Percentiles rank a stretch among this genome's conserved stretches.
phyloP scores from a whole-genome alignment of 2,888 invertebrate genomes.

The Cephus rjabovi region DNA sequence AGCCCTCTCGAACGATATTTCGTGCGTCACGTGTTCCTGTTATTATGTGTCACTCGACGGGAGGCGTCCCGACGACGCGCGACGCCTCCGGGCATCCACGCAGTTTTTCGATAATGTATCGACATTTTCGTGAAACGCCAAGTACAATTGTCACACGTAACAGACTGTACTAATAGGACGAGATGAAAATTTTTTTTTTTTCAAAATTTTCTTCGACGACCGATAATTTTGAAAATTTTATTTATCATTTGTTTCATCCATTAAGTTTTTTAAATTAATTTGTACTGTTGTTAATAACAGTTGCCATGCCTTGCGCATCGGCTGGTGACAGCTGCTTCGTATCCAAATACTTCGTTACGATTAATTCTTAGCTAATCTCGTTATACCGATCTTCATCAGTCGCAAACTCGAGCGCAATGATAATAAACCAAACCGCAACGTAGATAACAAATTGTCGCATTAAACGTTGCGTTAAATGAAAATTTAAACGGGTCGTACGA shows the following conservation, averaged over 20 bases:
- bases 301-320: too few species aligned
- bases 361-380: constrained; percentile 72
- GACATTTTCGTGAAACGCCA: constrained; percentile 25
- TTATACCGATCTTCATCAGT: constrained; percentile 78
- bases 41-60: constrained; percentile 38
- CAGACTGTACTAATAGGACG: too few species aligned
- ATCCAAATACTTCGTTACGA: constrained; percentile 64
- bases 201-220: too few species aligned
- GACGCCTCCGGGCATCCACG: constrained; percentile 4
- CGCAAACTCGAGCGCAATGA: constrained; percentile 78
- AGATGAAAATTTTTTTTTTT: too few species aligned
- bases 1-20: constrained; percentile 12
- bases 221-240: too few species aligned
- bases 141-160: too few species aligned
- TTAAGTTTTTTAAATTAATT: too few species aligned
- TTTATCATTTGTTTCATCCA: too few species aligned
- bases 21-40: constrained; percentile 43
- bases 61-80: constrained; percentile 17
- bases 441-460: constrained; percentile 23
- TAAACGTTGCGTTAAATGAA: too few species aligned
- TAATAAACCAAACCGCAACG: constrained; percentile 79
- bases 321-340: constrained; percentile 64
- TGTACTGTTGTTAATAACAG: too few species aligned
- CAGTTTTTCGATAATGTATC: constrained; percentile 23
- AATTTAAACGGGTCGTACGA: too few species aligned